A percentile compares a stretch with the other conserved stretches of the same genome.
These are phyloP conservation scores for Thamnophis elegans DNA, from an alignment of 2,797 vertebrate species.

Conservation along the genomic window DNA sequence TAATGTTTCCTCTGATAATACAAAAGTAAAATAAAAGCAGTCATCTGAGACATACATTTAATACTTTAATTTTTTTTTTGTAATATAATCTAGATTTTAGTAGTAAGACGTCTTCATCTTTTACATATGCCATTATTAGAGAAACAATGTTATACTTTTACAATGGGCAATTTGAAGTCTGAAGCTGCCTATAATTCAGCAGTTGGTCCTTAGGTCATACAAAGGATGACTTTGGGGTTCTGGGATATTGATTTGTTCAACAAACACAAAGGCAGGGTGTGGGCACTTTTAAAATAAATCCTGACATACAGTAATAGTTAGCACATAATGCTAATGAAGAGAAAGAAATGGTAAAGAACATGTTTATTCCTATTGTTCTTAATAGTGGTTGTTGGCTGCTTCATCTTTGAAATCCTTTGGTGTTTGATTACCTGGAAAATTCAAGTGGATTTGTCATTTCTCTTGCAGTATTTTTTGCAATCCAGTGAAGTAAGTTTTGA, in stretches of 20 bases:
- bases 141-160: constrained; percentile 53
- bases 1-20: not conserved
- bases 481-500: constrained; percentile 20
- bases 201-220: constrained; percentile 68
- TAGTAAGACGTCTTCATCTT: constrained; percentile 60
- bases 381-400: not conserved
- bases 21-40: constrained; percentile 44
- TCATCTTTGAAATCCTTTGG: constrained; percentile 4
- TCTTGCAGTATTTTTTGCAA: constrained; percentile 26
- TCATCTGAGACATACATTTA: constrained; percentile 62
- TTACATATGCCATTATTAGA: constrained; percentile 56
- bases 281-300: constrained; percentile 59
- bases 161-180: constrained; percentile 59
- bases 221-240: constrained; percentile 66
- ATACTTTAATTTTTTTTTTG: constrained; percentile 67
- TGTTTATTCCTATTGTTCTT: constrained; percentile 15
- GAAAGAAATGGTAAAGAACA: constrained; percentile 32
- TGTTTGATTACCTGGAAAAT: constrained; percentile 1
- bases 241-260: constrained; percentile 57
- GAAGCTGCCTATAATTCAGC: constrained; percentile 66
- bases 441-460: not conserved
- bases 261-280: not conserved
- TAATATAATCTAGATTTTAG: constrained; percentile 67
- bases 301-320: constrained; percentile 42
- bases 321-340: constrained; percentile 42